These are phyloP conservation scores for Rotaria socialis DNA, from an alignment of 2,888 invertebrate genomes.

Conservation along the genomic window DNA sequence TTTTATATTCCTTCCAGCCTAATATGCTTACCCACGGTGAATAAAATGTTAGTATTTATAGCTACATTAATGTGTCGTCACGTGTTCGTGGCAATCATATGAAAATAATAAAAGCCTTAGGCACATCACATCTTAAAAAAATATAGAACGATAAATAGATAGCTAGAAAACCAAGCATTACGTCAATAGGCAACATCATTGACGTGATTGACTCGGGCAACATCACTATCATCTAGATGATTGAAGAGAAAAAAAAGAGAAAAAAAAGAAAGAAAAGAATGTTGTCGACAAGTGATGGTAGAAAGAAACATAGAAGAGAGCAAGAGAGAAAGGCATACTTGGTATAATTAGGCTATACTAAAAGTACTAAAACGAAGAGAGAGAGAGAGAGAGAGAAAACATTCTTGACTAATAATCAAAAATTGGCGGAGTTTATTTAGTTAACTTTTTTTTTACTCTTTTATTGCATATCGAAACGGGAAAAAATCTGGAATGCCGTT, in stretches of 20 bases:
- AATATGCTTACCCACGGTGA: background rate
- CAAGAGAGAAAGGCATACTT: background rate
- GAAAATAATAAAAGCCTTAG: constrained; percentile 19
- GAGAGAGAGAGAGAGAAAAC: background rate
- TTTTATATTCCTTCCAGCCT: background rate
- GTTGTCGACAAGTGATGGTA: constrained; percentile 9
- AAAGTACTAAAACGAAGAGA: background rate
- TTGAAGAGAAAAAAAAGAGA: background rate
- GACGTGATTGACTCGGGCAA: constrained; percentile 23
- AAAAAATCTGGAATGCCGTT: background rate
- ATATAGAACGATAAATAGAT: background rate
- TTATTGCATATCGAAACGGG: background rate
- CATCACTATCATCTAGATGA: background rate
- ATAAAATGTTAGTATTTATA: background rate
- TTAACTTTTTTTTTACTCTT: background rate
- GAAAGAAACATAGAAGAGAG: background rate
- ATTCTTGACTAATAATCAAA: background rate
- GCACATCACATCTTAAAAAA: constrained; percentile 7
- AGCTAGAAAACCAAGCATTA: background rate
- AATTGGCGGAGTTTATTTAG: background rate
- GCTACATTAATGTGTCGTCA: constrained; percentile 1
- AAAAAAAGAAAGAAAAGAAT: background rate
- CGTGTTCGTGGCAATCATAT: background rate
- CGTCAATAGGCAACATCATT: constrained; percentile 6
- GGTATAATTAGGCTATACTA: background rate